Percentiles rank a stretch among this genome's conserved stretches.
phyloP scores from a whole-genome alignment of 2,113 vertebrate genomes.

The Climacteris rufus region DNA sequence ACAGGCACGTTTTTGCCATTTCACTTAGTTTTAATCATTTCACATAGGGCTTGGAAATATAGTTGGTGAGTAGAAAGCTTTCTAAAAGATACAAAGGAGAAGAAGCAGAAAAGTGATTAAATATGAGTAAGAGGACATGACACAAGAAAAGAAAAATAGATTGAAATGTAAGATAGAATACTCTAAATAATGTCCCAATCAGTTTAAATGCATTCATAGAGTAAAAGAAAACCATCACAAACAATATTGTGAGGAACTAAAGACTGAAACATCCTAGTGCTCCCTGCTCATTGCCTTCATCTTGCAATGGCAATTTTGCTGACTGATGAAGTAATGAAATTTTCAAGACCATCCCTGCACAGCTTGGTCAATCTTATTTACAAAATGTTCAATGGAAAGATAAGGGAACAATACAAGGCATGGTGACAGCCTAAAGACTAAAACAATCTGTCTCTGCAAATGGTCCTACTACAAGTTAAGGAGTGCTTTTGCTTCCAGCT shows the following conservation, averaged over 20 bases:
- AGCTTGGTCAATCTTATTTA: not conserved
- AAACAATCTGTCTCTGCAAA: not conserved
- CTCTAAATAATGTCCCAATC: not conserved
- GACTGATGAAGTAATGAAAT: not conserved
- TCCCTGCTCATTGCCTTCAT: not conserved
- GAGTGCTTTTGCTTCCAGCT: not conserved
- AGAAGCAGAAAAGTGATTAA: constrained; percentile 3
- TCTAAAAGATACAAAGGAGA: constrained; percentile 5
- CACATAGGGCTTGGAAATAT: not conserved
- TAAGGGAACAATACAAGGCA: not conserved
- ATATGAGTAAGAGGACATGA: not conserved
- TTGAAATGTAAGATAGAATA: not conserved
- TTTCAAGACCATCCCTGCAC: not conserved
- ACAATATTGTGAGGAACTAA: not conserved
- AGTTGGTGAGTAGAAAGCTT: not conserved
- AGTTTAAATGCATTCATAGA: not conserved
- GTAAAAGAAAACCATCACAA: constrained; percentile 8
- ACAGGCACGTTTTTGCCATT: not conserved
- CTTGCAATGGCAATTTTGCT: not conserved
- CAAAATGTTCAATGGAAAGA: not conserved
- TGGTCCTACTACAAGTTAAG: not conserved
- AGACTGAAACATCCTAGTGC: not conserved
- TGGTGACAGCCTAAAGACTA: not conserved
- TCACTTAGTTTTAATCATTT: not conserved
- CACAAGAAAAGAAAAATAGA: not conserved